phyloP scores from a whole-genome alignment of 2,888 invertebrate genomes.

The Neoaliturus tenellus region DNA sequence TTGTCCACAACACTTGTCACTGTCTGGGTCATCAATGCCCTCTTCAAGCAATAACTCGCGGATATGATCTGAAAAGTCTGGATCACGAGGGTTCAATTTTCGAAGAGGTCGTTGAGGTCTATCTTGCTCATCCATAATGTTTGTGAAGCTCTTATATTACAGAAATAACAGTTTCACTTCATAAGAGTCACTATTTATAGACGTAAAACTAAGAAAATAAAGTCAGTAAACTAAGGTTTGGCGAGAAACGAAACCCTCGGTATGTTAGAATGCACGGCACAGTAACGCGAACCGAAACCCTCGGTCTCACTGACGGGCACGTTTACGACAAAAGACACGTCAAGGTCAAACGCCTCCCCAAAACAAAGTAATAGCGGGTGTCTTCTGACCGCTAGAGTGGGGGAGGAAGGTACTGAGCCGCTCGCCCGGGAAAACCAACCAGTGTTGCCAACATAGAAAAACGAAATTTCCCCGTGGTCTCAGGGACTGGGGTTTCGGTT shows the following conservation, averaged over 20 bases:
- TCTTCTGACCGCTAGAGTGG: not conserved
- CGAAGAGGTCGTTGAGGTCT: not conserved
- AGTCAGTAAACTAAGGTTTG: too few relatives aligned
- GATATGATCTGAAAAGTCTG: not conserved
- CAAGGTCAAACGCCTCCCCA: not conserved
- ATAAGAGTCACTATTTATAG: too few relatives aligned
- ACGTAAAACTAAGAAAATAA: too few relatives aligned
- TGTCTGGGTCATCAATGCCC: not conserved
- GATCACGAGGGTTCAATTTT: not conserved
- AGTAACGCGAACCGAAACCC: slow-evolving; percentile 2
- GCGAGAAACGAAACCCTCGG: too few relatives aligned
- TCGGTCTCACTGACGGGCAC: slow-evolving; percentile 5
- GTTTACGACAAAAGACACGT: not conserved
- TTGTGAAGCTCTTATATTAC: too few relatives aligned
- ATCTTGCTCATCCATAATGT: too few relatives aligned
- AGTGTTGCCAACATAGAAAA: slow-evolving; percentile 37
- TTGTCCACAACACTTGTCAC: not conserved
- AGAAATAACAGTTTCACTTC: too few relatives aligned
- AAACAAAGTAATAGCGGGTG: not conserved
- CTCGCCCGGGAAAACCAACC: not conserved
- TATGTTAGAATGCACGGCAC: not conserved
- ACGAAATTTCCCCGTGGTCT: slow-evolving; percentile 41
- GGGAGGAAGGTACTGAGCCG: slow-evolving; percentile 36
- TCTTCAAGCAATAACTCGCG: not conserved
- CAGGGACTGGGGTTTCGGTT: slow-evolving; percentile 43